phyloP scores from a whole-genome alignment of 2,888 invertebrate species.

The Meghimatium bilineatum region DNA sequence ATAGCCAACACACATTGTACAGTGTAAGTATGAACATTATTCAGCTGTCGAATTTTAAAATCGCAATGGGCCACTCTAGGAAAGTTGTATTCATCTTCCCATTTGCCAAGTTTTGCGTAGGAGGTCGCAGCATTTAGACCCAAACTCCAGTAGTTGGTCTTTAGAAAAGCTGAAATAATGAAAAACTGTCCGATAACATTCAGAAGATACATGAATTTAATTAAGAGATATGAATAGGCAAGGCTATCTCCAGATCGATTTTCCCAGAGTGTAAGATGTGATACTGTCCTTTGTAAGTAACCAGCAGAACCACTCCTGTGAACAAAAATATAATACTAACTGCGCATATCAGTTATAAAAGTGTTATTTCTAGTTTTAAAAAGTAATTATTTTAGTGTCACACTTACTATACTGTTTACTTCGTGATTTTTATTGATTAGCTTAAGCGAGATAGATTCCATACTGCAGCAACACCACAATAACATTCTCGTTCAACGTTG shows the following conservation, averaged over 20 bases:
- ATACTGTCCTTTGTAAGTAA: slow-evolving; percentile 40
- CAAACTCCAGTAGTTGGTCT: slow-evolving; percentile 47
- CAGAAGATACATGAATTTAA: slow-evolving; percentile 47
- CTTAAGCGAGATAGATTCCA: too few relatives aligned
- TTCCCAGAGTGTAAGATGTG: slow-evolving; percentile 48
- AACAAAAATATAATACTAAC: not conserved
- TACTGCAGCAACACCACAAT: too few relatives aligned
- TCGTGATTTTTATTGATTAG: too few relatives aligned
- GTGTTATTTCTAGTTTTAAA: too few relatives aligned
- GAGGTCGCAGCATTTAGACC: slow-evolving; percentile 31
- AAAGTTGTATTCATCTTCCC: slow-evolving; percentile 51
- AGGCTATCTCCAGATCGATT: slow-evolving; percentile 44
- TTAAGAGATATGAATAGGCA: slow-evolving; percentile 41
- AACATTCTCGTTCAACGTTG: too few relatives aligned
- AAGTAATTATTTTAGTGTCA: too few relatives aligned
- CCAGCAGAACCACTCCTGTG: not conserved
- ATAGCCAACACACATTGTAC: slow-evolving; percentile 69
- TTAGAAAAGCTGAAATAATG: slow-evolving; percentile 47
- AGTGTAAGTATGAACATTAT: slow-evolving; percentile 68
- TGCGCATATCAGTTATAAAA: too few relatives aligned
- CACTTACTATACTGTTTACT: too few relatives aligned
- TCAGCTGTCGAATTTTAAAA: slow-evolving; percentile 67
- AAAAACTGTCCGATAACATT: slow-evolving; percentile 51
- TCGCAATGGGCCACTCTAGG: slow-evolving; percentile 69
- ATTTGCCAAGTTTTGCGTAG: slow-evolving; percentile 30